Evolutionary conservation across 2,888 invertebrate species (phyloP), one percentile per base, ranked within the genome.

Genomic region (Monopis laevigella): DNA sequence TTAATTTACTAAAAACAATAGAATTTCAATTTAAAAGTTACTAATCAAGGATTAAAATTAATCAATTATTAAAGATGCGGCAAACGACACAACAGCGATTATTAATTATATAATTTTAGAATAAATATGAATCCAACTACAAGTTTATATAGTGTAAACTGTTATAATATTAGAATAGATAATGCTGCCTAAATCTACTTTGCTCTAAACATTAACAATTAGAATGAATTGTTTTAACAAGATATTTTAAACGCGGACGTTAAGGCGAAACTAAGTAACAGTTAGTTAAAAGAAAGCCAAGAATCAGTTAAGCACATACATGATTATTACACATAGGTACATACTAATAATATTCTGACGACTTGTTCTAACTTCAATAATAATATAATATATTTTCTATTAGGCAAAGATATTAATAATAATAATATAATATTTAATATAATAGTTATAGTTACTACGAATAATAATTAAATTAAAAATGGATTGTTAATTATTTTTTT

Each of bases 351-450:
- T 56, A 56, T 67, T 69, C 69, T 65, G 71, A 57, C 63, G 64
- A 67, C 66, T 64, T 59, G 58, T 48, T 58, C 66, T 65, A 57
- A 65, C 58, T 66, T 65, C 65, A 61, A 66, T 66, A 63, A 61
- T 65, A 63, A 61, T 27, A 21, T 29, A 7, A 10, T 24, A 24
- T 24, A 62, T 51, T 51, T 51, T 58, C 24, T 39, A 67, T 75
- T 74, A 77, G 75, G 72, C 75, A 74, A 78, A 75, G 67, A 72
- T n/a, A n/a, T n/a, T n/a, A 78, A 77, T 68, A 69, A 73, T 74
- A 73, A 73, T 57, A 56, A 50, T 53, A 32, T 14, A 43, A 17
- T 39, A 29, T 30, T 39, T 30, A 18, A 32, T 35, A 60, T 59
- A 65, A 56, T 63, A 65, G 62, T 29, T 65, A 60, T 65, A 73